phyloP scores from a whole-genome alignment of 2,888 invertebrate species.

The Drosophila neoperkinsi region DNA sequence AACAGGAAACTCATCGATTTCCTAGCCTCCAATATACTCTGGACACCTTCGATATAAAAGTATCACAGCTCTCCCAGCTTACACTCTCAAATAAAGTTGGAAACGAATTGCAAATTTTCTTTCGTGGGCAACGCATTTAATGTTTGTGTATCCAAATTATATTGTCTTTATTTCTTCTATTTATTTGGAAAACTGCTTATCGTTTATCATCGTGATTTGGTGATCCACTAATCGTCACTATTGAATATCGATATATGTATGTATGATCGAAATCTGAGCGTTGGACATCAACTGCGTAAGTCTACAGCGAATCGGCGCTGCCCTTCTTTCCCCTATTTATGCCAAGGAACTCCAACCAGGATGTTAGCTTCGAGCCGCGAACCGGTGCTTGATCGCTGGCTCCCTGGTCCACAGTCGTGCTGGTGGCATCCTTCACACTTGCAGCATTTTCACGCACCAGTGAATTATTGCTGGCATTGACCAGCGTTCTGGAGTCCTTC shows the following conservation, averaged over 20 bases:
- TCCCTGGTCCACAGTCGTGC: neutral
- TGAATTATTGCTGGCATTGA: neutral
- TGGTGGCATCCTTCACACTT: neutral
- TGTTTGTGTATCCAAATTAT: neutral
- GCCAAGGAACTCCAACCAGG: slow-evolving; percentile 60
- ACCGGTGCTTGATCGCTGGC: neutral
- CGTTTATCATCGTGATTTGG: neutral
- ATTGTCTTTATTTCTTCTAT: neutral
- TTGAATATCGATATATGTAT: slow-evolving; percentile 4
- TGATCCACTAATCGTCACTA: slow-evolving; percentile 23
- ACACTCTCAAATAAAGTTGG: no score
- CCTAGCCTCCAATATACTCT: no score
- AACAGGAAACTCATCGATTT: no score
- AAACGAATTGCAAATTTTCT: no score
- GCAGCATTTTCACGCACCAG: neutral
- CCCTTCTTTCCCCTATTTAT: slow-evolving; percentile 43
- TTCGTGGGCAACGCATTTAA: no score
- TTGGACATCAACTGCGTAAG: neutral
- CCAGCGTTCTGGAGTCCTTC: neutral
- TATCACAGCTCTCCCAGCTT: no score
- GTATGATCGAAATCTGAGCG: slow-evolving; percentile 22
- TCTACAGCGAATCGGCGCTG: slow-evolving; percentile 43
- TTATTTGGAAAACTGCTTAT: slow-evolving; percentile 3
- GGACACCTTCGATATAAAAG: no score
- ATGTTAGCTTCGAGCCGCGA: neutral